phyloP scores from a whole-genome alignment of 2,888 invertebrate genomes.

The Ochropleura leucogaster region DNA sequence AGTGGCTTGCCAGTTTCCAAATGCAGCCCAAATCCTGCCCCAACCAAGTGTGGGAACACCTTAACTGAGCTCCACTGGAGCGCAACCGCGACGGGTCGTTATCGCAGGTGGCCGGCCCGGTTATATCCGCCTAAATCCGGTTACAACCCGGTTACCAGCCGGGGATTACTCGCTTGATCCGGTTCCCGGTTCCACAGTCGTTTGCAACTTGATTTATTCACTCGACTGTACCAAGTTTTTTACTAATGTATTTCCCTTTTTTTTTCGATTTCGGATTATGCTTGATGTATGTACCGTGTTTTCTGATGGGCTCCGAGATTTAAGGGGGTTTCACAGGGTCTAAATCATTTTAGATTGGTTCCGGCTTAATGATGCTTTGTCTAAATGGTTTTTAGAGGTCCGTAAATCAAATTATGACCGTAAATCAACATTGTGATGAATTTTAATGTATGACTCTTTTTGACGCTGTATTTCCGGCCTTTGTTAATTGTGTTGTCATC shows the following conservation, averaged over 20 bases:
- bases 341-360: conserved; percentile 54
- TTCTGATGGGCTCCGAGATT: conserved; percentile 49
- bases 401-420: conserved; percentile 40
- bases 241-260: conserved; percentile 60
- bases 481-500: conserved; percentile 11
- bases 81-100: conserved; percentile 77
- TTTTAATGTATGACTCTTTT: conserved; percentile 34
- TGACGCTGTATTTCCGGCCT: neutral
- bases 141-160: conserved; percentile 84
- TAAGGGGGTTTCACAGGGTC: conserved; percentile 29
- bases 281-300: conserved; percentile 49
- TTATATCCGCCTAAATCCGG: conserved; percentile 80
- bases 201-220: conserved; percentile 87
- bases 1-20: conserved; percentile 4
- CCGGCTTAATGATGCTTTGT: conserved; percentile 49
- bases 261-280: conserved; percentile 54
- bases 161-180: conserved; percentile 87
- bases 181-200: conserved; percentile 80
- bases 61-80: conserved; percentile 59
- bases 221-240: conserved; percentile 68
- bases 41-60: conserved; percentile 52
- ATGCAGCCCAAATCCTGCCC: conserved; percentile 28
- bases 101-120: conserved; percentile 87
- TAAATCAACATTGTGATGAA: conserved; percentile 42
- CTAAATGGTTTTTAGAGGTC: conserved; percentile 32